These are phyloP conservation scores for Leucopsar rothschildi DNA, from an alignment of 2,113 vertebrate genomes.

Conservation along the genomic window DNA sequence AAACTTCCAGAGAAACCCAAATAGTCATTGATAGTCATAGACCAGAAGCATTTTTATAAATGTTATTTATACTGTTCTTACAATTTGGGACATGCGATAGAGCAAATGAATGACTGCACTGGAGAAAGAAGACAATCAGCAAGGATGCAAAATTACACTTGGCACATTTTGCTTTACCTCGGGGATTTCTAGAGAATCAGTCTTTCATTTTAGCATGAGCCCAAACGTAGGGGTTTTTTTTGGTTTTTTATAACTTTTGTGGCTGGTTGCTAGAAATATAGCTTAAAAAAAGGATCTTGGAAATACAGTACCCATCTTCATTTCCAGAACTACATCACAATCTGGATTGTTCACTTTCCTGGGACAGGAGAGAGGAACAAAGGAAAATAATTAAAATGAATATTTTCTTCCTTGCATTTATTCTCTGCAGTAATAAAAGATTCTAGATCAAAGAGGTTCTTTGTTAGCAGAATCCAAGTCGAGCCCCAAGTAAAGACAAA, in stretches of 20 bases:
- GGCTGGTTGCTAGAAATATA: background rate
- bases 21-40: background rate
- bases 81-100: background rate
- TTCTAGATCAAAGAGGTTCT: conserved; percentile 23
- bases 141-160: conserved; percentile 22
- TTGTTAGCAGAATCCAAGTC: background rate
- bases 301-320: background rate
- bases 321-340: background rate
- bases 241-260: background rate
- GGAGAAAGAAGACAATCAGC: background rate
- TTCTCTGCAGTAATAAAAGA: background rate
- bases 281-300: background rate
- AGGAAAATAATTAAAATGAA: background rate
- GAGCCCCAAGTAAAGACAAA: background rate
- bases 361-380: background rate
- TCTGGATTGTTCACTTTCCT: background rate
- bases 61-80: background rate
- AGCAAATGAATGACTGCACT: conserved; percentile 33
- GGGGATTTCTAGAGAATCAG: conserved; percentile 19
- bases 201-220: conserved; percentile 23
- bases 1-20: background rate
- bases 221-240: background rate
- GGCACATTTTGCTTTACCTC: conserved; percentile 13
- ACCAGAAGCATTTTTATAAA: conserved; percentile 18
- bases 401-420: background rate